Evolutionary conservation across 2,797 vertebrate species (phyloP).

Genomic region (Syngnathus rostellatus): DNA sequence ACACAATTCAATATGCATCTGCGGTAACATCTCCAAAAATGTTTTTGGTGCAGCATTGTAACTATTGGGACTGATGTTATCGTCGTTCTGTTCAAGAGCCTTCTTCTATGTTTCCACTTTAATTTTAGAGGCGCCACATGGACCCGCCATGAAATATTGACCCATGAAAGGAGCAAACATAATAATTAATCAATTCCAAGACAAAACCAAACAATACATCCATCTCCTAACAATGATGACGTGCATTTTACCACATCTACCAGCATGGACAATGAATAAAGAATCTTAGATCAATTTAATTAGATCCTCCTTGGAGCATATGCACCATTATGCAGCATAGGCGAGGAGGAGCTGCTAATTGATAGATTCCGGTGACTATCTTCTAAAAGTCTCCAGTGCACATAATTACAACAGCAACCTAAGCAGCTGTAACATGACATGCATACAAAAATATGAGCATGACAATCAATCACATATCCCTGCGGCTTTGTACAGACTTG

Average conservation of each 20-base stretch:
- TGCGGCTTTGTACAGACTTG: slow-evolving; percentile 5
- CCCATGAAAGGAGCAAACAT: neutral
- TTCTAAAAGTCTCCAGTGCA: neutral
- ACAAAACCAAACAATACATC: neutral
- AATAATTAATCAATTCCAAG: neutral
- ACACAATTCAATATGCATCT: neutral
- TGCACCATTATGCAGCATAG: neutral
- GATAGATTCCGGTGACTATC: neutral
- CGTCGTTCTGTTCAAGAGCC: neutral
- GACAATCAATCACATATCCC: slow-evolving; percentile 13
- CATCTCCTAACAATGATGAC: neutral
- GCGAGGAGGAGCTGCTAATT: slow-evolving; percentile 1
- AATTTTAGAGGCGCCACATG: neutral
- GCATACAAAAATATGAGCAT: slow-evolving; percentile 2
- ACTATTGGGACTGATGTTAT: neutral
- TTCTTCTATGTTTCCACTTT: neutral
- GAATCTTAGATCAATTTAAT: neutral
- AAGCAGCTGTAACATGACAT: slow-evolving; percentile 2
- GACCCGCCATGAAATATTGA: no score
- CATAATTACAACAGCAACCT: slow-evolving; percentile 1
- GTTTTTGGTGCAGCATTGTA: neutral
- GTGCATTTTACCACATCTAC: neutral
- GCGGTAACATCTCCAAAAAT: neutral
- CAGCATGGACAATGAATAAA: neutral
- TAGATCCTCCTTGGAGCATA: neutral